Evolutionary conservation across 2,797 vertebrate species (phyloP), one percentile per base, ranked within the genome.

Genomic region (Halcyon badia): DNA sequence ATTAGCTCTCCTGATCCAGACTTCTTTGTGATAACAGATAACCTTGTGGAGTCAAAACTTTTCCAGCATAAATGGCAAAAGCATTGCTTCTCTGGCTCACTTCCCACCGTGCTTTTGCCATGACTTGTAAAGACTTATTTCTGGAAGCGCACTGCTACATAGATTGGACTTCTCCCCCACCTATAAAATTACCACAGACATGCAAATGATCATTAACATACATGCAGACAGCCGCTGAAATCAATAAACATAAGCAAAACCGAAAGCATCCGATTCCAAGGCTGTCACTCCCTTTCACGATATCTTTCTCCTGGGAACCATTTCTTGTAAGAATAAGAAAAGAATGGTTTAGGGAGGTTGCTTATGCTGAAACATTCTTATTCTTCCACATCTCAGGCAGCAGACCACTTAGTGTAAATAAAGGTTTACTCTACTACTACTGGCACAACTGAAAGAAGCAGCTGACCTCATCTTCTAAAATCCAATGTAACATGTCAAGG

Each of bases 281-380:
- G 91, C 70, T 97, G 69, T 94, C 83, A 91, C 95, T 97, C 95
- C 97, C 31, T 97, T 98, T 97, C 97, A 96, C 94, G 68, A 94
- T 96, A 91, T 93, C 95, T 97, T 94, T 94, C 93, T 97, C 81
- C 95, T 97, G 97, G 90, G 97, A 97, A 97, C 95, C 92, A 96
- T 89, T 97, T 97, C 93, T 94, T 97, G 96, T 94, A 96, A 94
- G 91, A 96, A 87, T 70, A 52, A 92, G 97, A 97, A 95, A 90
- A 90, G 14, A 39, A 82, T 6, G 20, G 9, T 84, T 92, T 66
- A n/a, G 16, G 35, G 19, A 48, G 39, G 73, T 66, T 1, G 0
- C 24, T 77, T 56, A 31, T 20, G 19, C 41, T 65, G 60, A 73
- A 86, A 46, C 20, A n/a, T 64, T 54, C 21, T 5, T 68, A 41